Percentiles rank a stretch among this genome's conserved stretches.
These are phyloP conservation scores for Paramuricea clavata DNA, from an alignment of 92 coral and sea anemone species.

Conservation along the genomic window DNA sequence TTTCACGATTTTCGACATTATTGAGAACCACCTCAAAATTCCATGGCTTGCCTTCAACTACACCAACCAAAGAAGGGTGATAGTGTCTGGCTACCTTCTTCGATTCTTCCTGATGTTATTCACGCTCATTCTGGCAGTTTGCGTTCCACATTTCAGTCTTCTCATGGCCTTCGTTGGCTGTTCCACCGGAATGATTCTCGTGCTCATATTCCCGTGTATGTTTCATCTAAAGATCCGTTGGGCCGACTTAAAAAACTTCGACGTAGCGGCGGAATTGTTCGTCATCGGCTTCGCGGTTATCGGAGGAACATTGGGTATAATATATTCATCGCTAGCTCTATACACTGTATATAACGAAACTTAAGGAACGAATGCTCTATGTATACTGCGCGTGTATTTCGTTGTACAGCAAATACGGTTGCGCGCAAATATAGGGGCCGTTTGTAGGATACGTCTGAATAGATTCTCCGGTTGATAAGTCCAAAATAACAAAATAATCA, in stretches of 20 bases:
- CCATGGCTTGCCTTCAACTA: constrained; percentile 73
- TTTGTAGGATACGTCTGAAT: too few relatives aligned
- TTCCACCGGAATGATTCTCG: constrained; percentile 67
- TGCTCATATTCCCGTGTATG: constrained; percentile 66
- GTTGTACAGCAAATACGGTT: too few relatives aligned
- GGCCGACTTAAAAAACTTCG: constrained; percentile 28
- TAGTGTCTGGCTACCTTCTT: constrained; percentile 58
- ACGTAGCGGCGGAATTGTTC: constrained; percentile 52
- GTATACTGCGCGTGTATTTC: background rate
- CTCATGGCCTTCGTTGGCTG: constrained; percentile 72
- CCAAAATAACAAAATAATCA: too few relatives aligned
- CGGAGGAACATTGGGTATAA: constrained; percentile 60
- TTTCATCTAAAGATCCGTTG: constrained; percentile 65
- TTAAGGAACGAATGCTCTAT: background rate
- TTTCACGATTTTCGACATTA: constrained; percentile 68
- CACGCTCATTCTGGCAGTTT: constrained; percentile 61
- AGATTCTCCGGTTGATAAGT: too few relatives aligned
- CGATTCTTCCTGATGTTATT: constrained; percentile 57
- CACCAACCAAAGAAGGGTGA: constrained; percentile 57
- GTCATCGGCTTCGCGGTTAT: constrained; percentile 63
- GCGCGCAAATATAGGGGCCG: too few relatives aligned
- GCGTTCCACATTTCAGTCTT: constrained; percentile 70
- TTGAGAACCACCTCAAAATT: constrained; percentile 68
- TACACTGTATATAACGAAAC: constrained; percentile 72
- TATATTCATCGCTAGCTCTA: constrained; percentile 63